These are phyloP conservation scores for Alectoris magna DNA, from an alignment of 2,797 vertebrate genomes.

Conservation along the genomic window DNA sequence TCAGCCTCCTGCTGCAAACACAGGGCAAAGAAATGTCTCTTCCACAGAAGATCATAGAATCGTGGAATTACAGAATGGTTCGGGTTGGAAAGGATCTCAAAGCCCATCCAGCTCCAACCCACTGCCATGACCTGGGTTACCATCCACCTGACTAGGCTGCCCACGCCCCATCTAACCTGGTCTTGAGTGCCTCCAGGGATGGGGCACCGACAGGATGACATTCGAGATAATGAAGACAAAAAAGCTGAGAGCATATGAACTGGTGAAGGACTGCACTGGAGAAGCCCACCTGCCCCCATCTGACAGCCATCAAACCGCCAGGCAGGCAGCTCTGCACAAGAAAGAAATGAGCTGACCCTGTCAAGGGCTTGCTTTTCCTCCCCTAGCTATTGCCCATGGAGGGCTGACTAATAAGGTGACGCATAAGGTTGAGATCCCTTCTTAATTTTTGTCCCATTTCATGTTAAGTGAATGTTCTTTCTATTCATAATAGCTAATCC, in stretches of 20 bases:
- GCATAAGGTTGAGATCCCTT: background rate
- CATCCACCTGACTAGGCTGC: no score
- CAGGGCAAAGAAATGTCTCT: background rate
- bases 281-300: background rate
- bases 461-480: background rate
- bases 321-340: background rate
- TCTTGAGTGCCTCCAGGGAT: no score
- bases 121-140: no score
- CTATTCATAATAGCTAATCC: background rate
- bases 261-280: background rate
- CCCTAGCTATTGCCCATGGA: background rate
- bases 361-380: background rate
- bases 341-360: background rate
- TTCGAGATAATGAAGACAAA: background rate
- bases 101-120: no score
- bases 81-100: no score
- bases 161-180: no score
- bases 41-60: background rate
- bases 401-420: background rate
- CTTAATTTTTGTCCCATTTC: background rate
- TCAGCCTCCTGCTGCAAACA: background rate
- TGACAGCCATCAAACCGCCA: background rate
- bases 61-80: no score
- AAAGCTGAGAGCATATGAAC: background rate
- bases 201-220: no score